Evolutionary conservation across 2,797 vertebrate genomes (phyloP), one percentile per base, ranked within the genome.

Genomic region (Channa striata): DNA sequence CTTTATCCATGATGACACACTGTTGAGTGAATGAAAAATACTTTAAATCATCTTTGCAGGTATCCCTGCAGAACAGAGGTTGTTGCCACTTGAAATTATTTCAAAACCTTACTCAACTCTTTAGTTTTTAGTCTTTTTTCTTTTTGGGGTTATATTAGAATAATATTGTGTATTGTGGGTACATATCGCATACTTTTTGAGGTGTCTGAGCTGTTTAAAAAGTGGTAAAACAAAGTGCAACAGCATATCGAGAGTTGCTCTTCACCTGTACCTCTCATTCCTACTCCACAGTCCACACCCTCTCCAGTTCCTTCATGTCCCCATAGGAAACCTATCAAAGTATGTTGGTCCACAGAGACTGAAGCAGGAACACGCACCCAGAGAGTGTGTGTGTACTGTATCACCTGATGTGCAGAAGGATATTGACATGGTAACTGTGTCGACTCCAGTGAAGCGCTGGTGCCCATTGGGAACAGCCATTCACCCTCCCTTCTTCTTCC

Each of bases 401-500:
- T 91, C 86, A 90, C 87, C 86, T 89, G 82, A 95, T 95, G 95
- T 94, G 47, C 89, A 81, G 69, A 81, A 95, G 95, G 95, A 96
- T 96, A 96, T 96, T 97, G 97, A 97, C 96, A 97, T 97, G 96
- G 96, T 98, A 99, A 99, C 94, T 94, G 93, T 92, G 84, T 88
- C 85, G 87, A 88, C 95, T 97, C 94, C 95, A 96, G 96, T 96
- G 94, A 96, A 97, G 96, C 89, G 92, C 94, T 93, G 83, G 91
- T 83, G 90, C 95, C 95, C 93, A 71, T 93, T 94, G 96, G 97
- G 96, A 95, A 93, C 95, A 68, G 61, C 80, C 63, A 78, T 85
- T 86, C 86, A 80, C 64, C 72, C 87, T 65, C 78, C 80, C 80
- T 79, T 75, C 48, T 72, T 72, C 59, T 87, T 83, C 68, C 83